Evolutionary conservation across 2,888 invertebrate species (phyloP).

Genomic region (Acrobasis repandana): DNA sequence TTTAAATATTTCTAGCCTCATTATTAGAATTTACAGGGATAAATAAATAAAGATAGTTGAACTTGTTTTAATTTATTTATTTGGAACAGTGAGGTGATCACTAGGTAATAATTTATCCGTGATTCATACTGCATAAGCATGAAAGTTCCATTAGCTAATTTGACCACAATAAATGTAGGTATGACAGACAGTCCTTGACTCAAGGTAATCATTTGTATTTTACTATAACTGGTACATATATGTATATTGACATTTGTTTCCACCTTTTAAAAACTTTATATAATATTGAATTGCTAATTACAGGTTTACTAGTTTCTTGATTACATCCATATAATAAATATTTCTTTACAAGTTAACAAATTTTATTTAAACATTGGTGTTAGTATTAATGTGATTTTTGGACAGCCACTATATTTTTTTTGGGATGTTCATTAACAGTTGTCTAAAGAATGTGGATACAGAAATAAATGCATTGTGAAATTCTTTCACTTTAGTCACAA

Average conservation of each 20-base stretch:
- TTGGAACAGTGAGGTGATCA: slow-evolving; percentile 34
- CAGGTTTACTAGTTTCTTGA: background rate
- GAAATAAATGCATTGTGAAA: background rate
- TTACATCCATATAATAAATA: slow-evolving; percentile 11
- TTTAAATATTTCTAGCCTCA: background rate
- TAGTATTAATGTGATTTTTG: slow-evolving; percentile 12
- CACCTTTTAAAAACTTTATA: background rate
- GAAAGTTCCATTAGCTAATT: slow-evolving; percentile 15
- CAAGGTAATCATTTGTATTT: background rate
- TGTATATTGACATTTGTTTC: slow-evolving; percentile 6
- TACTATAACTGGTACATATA: background rate
- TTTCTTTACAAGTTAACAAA: slow-evolving; percentile 19
- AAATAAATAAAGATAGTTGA: slow-evolving; percentile 8
- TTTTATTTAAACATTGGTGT: slow-evolving; percentile 22
- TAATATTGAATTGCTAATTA: background rate
- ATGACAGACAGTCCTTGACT: background rate
- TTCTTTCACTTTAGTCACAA: background rate
- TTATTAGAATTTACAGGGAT: background rate
- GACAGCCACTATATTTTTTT: slow-evolving; percentile 2
- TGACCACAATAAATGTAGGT: slow-evolving; percentile 2
- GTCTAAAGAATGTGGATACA: background rate
- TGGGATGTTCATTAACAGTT: background rate
- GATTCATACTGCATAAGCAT: slow-evolving; percentile 31
- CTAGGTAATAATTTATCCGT: slow-evolving; percentile 27
- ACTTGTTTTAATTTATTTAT: slow-evolving; percentile 30